These are phyloP conservation scores for Eupleurogrammus muticus DNA, from an alignment of 2,797 vertebrate genomes.

Conservation along the genomic window DNA sequence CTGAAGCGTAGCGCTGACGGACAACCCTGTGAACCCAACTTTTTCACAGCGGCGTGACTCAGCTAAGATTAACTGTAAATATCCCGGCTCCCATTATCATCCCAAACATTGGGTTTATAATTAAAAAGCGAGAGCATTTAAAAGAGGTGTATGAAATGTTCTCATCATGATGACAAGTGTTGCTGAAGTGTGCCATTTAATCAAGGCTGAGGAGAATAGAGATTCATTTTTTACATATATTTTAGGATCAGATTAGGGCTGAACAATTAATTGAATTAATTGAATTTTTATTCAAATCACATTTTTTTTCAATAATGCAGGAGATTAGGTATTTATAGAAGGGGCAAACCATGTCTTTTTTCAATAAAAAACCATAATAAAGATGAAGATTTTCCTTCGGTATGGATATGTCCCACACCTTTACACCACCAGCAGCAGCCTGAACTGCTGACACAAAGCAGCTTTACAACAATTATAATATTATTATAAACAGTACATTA, in stretches of 20 bases:
- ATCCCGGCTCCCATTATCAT: not conserved
- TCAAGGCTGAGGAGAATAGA: constrained; percentile 11
- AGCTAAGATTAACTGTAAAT: constrained; percentile 20
- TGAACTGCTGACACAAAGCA: no score
- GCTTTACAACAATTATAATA: no score
- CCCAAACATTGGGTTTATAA: constrained; percentile 26
- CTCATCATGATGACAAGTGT: not conserved
- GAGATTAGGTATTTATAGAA: no score
- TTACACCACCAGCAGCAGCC: no score
- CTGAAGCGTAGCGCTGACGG: no score
- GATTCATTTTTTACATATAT: constrained; percentile 5
- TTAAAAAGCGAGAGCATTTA: constrained; percentile 38
- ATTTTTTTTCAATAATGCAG: no score
- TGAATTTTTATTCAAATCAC: no score
- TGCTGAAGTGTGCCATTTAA: constrained; percentile 11
- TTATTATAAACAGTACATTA: no score
- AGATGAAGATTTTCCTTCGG: no score
- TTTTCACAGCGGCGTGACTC: constrained; percentile 41
- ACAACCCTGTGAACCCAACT: not conserved
- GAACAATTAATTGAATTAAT: not conserved
- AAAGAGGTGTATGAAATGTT: constrained; percentile 23
- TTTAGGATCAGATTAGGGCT: not conserved
- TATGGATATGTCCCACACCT: no score
- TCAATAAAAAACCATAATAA: no score
- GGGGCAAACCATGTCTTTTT: no score